Percentiles rank a stretch among this genome's conserved stretches.
These are phyloP conservation scores for Aldrovandia affinis DNA, from an alignment of 2,797 vertebrate genomes.

Conservation along the genomic window DNA sequence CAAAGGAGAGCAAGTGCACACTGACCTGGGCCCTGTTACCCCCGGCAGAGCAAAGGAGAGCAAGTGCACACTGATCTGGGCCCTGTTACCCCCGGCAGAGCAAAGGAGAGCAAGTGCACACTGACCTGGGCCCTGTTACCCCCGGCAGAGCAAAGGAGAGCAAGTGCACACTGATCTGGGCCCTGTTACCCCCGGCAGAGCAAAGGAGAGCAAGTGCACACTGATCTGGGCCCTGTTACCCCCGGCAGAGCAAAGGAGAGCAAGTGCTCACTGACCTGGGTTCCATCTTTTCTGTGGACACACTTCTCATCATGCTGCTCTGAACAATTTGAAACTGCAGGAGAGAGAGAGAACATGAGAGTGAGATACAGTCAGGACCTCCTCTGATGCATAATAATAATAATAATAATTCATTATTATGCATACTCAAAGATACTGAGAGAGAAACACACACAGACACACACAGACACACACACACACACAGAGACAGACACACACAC, in stretches of 20 bases:
- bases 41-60: background rate
- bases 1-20: no score
- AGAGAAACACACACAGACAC: background rate
- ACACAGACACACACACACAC: conserved; percentile 4
- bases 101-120: no score
- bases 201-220: background rate
- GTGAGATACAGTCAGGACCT: background rate
- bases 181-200: conserved; percentile 57
- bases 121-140: background rate
- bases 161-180: conserved; percentile 77
- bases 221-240: conserved; percentile 89
- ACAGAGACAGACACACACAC: conserved; percentile 56
- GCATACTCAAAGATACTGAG: background rate
- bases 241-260: no score
- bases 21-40: background rate
- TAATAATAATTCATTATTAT: no score
- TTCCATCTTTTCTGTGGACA: conserved; percentile 86
- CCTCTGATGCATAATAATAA: background rate
- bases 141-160: background rate
- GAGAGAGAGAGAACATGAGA: background rate
- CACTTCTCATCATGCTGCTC: conserved; percentile 90
- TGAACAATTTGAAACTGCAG: conserved; percentile 94
- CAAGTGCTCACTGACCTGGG: conserved; percentile 77
- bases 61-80: background rate
- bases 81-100: no score